These are phyloP conservation scores for Andrena flavipes DNA, from an alignment of 2,888 invertebrate species.

Conservation along the genomic window DNA sequence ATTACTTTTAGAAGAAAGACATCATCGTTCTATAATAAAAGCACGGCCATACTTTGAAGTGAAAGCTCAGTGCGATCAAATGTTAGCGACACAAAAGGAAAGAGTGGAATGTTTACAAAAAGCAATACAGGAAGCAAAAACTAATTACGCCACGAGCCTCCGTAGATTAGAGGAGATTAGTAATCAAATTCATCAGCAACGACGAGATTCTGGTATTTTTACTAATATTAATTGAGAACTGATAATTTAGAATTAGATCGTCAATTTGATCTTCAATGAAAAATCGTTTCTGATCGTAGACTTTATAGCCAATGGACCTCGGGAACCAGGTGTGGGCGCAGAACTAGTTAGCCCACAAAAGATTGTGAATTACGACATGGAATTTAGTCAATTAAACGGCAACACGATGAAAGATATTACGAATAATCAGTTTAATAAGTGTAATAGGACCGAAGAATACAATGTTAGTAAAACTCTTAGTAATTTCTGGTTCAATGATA, in stretches of 20 bases:
- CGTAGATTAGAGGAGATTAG: slow-evolving; percentile 95
- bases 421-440: slow-evolving; percentile 74
- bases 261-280: neutral
- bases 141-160: slow-evolving; percentile 92
- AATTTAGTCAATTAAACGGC: slow-evolving; percentile 75
- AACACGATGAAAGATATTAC: slow-evolving; percentile 77
- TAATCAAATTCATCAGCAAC: slow-evolving; percentile 93
- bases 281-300: slow-evolving; percentile 67
- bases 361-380: slow-evolving; percentile 75
- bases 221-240: slow-evolving; percentile 70
- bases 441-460: slow-evolving; percentile 76
- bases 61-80: slow-evolving; percentile 94
- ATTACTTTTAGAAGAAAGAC: slow-evolving; percentile 92
- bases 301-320: slow-evolving; percentile 85
- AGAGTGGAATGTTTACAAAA: slow-evolving; percentile 93
- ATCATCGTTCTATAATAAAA: slow-evolving; percentile 93
- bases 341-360: slow-evolving; percentile 85
- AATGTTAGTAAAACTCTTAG: slow-evolving; percentile 73
- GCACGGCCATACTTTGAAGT: slow-evolving; percentile 96
- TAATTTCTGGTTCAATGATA: neutral
- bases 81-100: slow-evolving; percentile 93
- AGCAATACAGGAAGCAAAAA: slow-evolving; percentile 92
- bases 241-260: slow-evolving; percentile 67
- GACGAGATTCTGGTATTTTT: slow-evolving; percentile 86
- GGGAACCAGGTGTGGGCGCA: slow-evolving; percentile 89